These are phyloP conservation scores for Hydrotaea diabolus DNA, from an alignment of 2,888 invertebrate genomes.

Conservation along the genomic window DNA sequence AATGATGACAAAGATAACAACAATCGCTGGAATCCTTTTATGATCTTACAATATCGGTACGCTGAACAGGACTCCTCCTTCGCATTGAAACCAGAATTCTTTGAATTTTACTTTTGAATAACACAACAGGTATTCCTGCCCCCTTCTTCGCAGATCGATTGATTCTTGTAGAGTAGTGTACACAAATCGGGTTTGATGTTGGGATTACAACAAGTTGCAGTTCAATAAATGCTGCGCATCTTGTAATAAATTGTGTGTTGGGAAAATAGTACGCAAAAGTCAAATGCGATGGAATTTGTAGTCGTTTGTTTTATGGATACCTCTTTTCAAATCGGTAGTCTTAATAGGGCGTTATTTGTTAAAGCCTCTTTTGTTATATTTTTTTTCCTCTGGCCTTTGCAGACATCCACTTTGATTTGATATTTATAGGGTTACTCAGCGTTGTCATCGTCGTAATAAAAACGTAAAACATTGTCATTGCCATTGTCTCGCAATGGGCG, in stretches of 20 bases:
- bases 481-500: conserved; percentile 47
- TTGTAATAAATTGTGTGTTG: conserved; percentile 55
- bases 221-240: conserved; percentile 47
- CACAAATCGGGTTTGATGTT: background rate
- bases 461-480: conserved; percentile 38
- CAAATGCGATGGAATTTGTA: conserved; percentile 57
- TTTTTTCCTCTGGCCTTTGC: background rate
- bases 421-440: conserved; percentile 27
- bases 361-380: conserved; percentile 54
- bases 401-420: background rate
- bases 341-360: conserved; percentile 54
- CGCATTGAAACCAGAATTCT: conserved; percentile 28
- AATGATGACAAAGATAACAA: conserved; percentile 64
- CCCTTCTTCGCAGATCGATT: background rate
- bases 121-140: conserved; percentile 60
- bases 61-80: background rate
- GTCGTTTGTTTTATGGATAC: conserved; percentile 35
- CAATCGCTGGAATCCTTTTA: conserved; percentile 58
- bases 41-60: conserved; percentile 37
- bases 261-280: conserved; percentile 47
- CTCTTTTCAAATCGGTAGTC: conserved; percentile 26
- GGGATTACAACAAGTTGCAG: conserved; percentile 48
- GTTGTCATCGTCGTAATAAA: conserved; percentile 33
- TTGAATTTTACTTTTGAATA: conserved; percentile 52
- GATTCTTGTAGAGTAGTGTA: background rate